phyloP scores from a whole-genome alignment of 2,888 invertebrate genomes.

The Beris chalybata region DNA sequence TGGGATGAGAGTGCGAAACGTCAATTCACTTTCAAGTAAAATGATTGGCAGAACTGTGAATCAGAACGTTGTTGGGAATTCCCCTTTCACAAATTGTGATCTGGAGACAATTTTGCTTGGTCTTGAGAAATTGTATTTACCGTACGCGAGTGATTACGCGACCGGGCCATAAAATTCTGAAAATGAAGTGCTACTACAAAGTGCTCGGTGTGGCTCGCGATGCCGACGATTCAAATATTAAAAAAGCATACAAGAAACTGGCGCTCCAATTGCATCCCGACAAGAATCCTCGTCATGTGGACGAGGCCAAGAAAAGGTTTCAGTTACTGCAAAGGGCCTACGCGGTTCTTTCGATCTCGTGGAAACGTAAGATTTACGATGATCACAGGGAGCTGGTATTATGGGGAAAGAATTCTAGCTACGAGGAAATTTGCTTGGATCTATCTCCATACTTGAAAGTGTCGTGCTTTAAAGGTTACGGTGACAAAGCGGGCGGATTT shows the following conservation, averaged over 20 bases:
- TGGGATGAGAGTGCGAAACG: no score
- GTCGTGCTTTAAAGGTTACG: slow-evolving; percentile 88
- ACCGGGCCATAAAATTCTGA: neutral
- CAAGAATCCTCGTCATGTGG: slow-evolving; percentile 77
- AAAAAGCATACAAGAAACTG: slow-evolving; percentile 84
- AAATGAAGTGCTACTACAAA: slow-evolving; percentile 96
- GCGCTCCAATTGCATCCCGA: slow-evolving; percentile 95
- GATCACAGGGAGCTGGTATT: slow-evolving; percentile 92
- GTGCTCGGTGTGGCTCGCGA: slow-evolving; percentile 79
- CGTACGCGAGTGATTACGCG: no score
- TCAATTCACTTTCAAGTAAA: no score
- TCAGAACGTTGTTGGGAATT: no score
- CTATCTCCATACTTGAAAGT: slow-evolving; percentile 89
- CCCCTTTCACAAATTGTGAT: no score
- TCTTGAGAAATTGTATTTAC: no score
- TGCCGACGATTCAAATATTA: slow-evolving; percentile 81
- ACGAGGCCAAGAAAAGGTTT: slow-evolving; percentile 89
- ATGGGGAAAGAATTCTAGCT: slow-evolving; percentile 79
- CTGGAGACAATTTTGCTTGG: no score
- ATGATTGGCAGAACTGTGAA: no score
- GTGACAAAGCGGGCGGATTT: slow-evolving; percentile 86
- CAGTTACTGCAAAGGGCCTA: slow-evolving; percentile 94
- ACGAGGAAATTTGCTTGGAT: slow-evolving; percentile 85
- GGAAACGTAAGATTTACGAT: slow-evolving; percentile 97
- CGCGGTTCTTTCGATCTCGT: slow-evolving; percentile 89